Percentiles rank a stretch among this genome's conserved stretches.
Evolutionary conservation across 2,797 vertebrate species (phyloP).

Genomic region (Microctenopoma stevenorrisi): DNA sequence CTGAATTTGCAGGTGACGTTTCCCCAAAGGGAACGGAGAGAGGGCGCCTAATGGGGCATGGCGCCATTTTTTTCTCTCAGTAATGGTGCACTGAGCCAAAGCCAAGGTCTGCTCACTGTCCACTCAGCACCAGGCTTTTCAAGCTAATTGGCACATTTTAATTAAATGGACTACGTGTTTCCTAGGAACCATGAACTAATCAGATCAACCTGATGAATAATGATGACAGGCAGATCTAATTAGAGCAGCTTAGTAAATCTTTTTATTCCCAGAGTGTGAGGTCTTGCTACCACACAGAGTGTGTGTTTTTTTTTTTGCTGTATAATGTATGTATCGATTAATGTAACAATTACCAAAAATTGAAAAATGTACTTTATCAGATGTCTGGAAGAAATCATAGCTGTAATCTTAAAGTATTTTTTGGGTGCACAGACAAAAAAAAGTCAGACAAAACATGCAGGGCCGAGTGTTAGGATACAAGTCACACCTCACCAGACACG

Average conservation of each 20-base stretch:
- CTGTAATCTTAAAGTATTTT: no score
- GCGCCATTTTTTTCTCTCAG: slow-evolving; percentile 4
- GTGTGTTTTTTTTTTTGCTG: neutral
- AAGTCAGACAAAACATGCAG: no score
- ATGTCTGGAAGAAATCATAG: no score
- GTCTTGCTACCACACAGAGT: slow-evolving; percentile 41
- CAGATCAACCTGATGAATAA: slow-evolving; percentile 50
- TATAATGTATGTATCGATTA: neutral
- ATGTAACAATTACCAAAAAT: neutral
- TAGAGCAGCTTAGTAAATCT: slow-evolving; percentile 52
- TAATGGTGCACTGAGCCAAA: slow-evolving; percentile 21
- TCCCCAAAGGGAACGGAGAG: slow-evolving; percentile 20
- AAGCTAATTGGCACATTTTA: slow-evolving; percentile 40
- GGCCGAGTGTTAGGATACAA: no score
- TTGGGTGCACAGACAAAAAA: no score
- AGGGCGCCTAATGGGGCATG: neutral
- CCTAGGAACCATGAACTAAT: slow-evolving; percentile 41
- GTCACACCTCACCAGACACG: no score
- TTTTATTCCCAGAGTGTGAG: slow-evolving; percentile 31
- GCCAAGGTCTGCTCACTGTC: slow-evolving; percentile 51
- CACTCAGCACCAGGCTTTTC: slow-evolving; percentile 23
- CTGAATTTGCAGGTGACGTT: slow-evolving; percentile 28
- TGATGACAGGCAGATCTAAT: slow-evolving; percentile 35
- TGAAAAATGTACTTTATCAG: no score
- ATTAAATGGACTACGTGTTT: slow-evolving; percentile 50